Conservation (phyloP, 2,797 vertebrate genomes). For the Nannoperca australis region DNA sequence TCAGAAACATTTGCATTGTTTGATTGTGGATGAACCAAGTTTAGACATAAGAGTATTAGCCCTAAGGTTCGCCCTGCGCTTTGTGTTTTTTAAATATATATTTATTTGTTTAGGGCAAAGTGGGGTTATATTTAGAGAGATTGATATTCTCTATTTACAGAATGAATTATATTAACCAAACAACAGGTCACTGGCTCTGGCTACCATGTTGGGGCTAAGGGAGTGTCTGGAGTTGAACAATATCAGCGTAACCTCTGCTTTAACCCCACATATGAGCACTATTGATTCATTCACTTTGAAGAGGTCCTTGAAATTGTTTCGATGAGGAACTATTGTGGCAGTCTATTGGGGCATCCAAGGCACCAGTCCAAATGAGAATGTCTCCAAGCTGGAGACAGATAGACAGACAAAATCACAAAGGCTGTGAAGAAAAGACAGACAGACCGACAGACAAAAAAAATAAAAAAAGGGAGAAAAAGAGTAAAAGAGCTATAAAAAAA, state of each 20-base stretch:
- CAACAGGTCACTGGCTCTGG: constrained; percentile 73
- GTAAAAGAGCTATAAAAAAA: constrained; percentile 70
- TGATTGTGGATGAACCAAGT: constrained; percentile 75
- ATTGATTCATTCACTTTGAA: constrained; percentile 86
- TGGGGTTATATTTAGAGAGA: constrained; percentile 73
- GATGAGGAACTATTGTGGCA: constrained; percentile 77
- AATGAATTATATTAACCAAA: constrained; percentile 84
- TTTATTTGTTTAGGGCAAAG: constrained; percentile 65
- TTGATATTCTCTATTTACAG: constrained; percentile 79
- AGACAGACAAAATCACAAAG: constrained; percentile 80
- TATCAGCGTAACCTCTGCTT: constrained; percentile 81
- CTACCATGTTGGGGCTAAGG: constrained; percentile 76
- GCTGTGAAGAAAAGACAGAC: constrained; percentile 88
- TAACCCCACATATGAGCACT: constrained; percentile 83
- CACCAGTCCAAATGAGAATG: constrained; percentile 82
- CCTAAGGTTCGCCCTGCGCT: constrained; percentile 64
- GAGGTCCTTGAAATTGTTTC: constrained; percentile 84
- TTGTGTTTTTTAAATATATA: constrained; percentile 67
- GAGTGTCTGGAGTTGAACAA: constrained; percentile 80
- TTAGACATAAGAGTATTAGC: constrained; percentile 75
- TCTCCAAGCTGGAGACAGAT: constrained; percentile 79
- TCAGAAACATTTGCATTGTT: constrained; percentile 83
- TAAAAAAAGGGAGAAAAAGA: constrained; percentile 63
- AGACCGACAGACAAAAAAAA: constrained; percentile 70
- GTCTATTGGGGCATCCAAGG: constrained; percentile 76